Percentiles rank a stretch among this genome's conserved stretches.
Conservation (phyloP, 2,888 invertebrate species). For the Philopedon plagiatum region DNA sequence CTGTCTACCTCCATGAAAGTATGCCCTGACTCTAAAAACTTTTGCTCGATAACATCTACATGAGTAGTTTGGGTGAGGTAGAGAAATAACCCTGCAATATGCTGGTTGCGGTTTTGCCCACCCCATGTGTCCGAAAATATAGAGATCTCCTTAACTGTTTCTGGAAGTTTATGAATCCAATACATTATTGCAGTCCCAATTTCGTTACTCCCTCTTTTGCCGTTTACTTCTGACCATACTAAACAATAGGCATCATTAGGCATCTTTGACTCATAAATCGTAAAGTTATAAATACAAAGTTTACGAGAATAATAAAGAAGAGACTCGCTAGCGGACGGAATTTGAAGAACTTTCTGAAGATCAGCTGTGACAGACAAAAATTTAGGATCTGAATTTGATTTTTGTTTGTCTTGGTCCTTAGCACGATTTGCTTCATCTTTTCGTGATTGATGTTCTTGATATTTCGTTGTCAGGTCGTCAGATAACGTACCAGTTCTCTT, state of each 20-base stretch:
- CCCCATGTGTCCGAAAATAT: not conserved
- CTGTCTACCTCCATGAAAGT: slow-evolving; percentile 1
- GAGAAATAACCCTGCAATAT: not conserved
- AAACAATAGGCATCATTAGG: not conserved
- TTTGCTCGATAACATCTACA: not conserved
- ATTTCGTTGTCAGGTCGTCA: too few relatives aligned
- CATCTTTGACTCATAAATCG: not conserved
- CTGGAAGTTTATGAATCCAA: not conserved
- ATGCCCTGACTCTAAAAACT: not conserved
- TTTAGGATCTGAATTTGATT: not conserved
- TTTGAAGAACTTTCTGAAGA: not conserved
- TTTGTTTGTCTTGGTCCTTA: not conserved
- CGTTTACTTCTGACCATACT: not conserved
- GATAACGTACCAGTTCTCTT: too few relatives aligned
- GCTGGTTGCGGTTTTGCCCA: slow-evolving; percentile 3
- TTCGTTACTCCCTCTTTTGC: slow-evolving; percentile 18
- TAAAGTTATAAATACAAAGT: not conserved
- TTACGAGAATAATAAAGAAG: not conserved
- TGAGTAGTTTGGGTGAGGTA: not conserved
- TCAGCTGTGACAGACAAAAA: not conserved
- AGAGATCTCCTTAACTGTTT: not conserved
- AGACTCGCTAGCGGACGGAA: not conserved
- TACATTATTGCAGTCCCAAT: slow-evolving; percentile 24
- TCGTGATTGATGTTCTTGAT: not conserved
- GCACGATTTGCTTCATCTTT: not conserved